Percentiles rank a stretch among this genome's conserved stretches.
phyloP scores from a whole-genome alignment of 2,113 vertebrate genomes.

The Promerops cafer region DNA sequence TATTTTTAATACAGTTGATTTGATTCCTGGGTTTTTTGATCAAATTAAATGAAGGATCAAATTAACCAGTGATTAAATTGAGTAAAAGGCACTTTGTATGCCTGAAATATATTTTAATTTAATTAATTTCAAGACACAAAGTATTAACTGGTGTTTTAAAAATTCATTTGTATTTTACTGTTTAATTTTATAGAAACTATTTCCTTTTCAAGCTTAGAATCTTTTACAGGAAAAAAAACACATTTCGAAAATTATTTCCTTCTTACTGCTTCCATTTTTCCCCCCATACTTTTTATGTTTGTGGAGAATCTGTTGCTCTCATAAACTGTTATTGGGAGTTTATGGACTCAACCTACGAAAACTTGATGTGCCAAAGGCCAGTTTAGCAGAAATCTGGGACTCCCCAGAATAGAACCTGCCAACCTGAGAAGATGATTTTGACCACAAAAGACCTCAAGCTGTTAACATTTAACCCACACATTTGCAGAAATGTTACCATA shows the following conservation, averaged over 20 bases:
- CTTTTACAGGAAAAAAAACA: neutral
- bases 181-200: neutral
- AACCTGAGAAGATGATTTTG: neutral
- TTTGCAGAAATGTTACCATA: neutral
- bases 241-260: neutral
- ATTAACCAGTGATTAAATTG: slow-evolving; percentile 61
- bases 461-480: neutral
- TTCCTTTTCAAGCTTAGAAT: neutral
- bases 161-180: slow-evolving; percentile 17
- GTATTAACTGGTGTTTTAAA: slow-evolving; percentile 21
- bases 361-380: neutral
- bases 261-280: neutral
- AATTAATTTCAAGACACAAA: slow-evolving; percentile 51
- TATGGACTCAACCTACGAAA: neutral
- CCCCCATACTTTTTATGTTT: neutral
- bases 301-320: neutral
- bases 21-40: slow-evolving; percentile 62
- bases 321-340: neutral
- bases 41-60: slow-evolving; percentile 65
- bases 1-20: slow-evolving; percentile 63
- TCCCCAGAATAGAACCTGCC: neutral
- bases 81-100: slow-evolving; percentile 55
- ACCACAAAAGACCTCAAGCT: neutral
- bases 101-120: slow-evolving; percentile 59
- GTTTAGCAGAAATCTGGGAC: neutral